These are phyloP conservation scores for Mycogona germanica DNA, from an alignment of 2,888 invertebrate genomes.

Conservation along the genomic window DNA sequence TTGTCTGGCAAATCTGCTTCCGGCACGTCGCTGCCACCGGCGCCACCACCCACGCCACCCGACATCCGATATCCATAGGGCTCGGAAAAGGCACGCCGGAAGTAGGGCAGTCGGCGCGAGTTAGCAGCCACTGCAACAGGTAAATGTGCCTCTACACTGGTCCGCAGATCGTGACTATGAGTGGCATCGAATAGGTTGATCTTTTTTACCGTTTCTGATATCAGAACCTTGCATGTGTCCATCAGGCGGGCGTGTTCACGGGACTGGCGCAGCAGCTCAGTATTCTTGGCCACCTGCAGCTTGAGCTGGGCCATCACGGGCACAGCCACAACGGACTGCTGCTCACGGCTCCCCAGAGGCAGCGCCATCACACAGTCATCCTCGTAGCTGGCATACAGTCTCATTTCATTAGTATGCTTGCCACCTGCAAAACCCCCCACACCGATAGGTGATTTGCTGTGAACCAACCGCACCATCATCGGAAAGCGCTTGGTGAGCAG, in stretches of 20 bases:
- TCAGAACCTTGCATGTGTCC: conserved; percentile 17
- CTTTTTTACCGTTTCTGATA: conserved; percentile 13
- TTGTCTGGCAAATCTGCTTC: conserved; percentile 6
- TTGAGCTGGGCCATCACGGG: conserved; percentile 77
- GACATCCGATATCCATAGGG: conserved; percentile 12
- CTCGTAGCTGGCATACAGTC: conserved; percentile 60
- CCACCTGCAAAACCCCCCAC: no score
- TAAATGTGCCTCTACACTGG: no score
- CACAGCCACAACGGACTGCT: conserved; percentile 55
- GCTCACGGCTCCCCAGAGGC: conserved; percentile 49
- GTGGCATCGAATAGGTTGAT: conserved; percentile 20
- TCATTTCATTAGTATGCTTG: conserved; percentile 65
- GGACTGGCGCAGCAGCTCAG: conserved; percentile 22
- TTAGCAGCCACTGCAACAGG: conserved; percentile 7
- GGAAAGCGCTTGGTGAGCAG: conserved; percentile 80
- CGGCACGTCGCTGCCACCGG: neutral
- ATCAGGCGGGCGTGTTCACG: conserved; percentile 16
- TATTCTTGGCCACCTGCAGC: conserved; percentile 63
- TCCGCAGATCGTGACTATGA: conserved; percentile 7
- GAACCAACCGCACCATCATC: conserved; percentile 79
- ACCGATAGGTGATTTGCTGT: conserved; percentile 67
- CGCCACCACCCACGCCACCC: neutral
- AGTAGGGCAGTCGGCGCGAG: conserved; percentile 11
- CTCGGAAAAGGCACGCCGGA: conserved; percentile 19
- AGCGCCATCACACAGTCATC: conserved; percentile 39